Evolutionary conservation across 2,797 vertebrate species (phyloP).

Genomic region (Ataeniobius toweri): DNA sequence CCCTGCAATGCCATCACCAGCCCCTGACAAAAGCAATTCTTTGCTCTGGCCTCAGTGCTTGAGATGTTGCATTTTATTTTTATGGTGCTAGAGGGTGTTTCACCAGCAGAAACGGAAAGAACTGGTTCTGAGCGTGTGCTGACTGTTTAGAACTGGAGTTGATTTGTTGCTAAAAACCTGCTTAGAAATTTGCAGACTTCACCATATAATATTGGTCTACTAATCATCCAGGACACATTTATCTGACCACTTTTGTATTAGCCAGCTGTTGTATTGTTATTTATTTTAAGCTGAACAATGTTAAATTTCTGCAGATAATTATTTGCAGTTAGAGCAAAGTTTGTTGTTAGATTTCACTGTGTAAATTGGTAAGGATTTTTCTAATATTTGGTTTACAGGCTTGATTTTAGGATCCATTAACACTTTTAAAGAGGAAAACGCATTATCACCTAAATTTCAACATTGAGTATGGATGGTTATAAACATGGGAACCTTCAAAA

Average conservation of each 20-base stretch:
- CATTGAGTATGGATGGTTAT: constrained; percentile 55
- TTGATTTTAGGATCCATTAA: constrained; percentile 38
- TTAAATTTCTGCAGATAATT: constrained; percentile 14
- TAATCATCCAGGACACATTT: constrained; percentile 27
- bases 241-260: constrained; percentile 13
- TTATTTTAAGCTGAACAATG: constrained; percentile 5
- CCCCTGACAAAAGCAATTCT: too few relatives aligned
- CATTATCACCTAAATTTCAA: constrained; percentile 50
- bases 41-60: neutral
- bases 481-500: constrained; percentile 48
- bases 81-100: neutral
- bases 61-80: neutral
- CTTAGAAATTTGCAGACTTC: neutral
- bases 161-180: neutral
- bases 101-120: neutral
- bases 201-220: neutral
- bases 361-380: constrained; percentile 15
- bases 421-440: constrained; percentile 61
- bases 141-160: neutral
- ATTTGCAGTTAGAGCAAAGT: constrained; percentile 22
- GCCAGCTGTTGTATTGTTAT: constrained; percentile 15
- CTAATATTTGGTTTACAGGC: constrained; percentile 25
- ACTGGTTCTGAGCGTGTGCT: neutral
- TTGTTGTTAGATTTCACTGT: neutral
- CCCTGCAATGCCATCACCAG: neutral